Evolutionary conservation across 2,888 invertebrate species (phyloP), one percentile per base, ranked within the genome.

Genomic region (Netelia fuscicornis): DNA sequence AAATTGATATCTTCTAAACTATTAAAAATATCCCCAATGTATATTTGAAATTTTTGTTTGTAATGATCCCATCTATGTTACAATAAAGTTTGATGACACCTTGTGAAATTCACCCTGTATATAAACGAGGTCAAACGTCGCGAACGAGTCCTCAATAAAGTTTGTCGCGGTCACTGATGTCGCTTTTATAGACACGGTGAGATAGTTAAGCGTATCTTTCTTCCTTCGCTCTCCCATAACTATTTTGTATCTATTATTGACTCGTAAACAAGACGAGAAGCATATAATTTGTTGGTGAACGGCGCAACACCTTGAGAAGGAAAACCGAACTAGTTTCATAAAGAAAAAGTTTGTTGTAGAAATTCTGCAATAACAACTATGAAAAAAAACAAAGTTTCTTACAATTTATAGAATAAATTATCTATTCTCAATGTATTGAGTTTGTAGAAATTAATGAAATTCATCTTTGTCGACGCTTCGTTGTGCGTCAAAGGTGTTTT

Each of bases 131-230:
- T 71, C 71, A 44, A 44, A 48, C 64, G 44, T 42, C 67, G 68
- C 48, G 60, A 62, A 75, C 56, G 56, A 67, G 56, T 74, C 83
- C 83, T 79, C 83, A 70, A 83, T 83, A 62, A 56, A 75, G 75
- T 65, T 75, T n/a, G 70, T 79, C 54, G 75, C 83, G 64, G 68
- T 20, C 56, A 70, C 74, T 20, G 20, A n/a, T 48, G 48, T 58
- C 56, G 58, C 52, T 71, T 54, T 23, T 52, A 71, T 64, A 79
- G 37, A 13, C 64, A 8, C n/a, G 13, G 37, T 9, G 17, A 54
- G 20, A 74, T 20, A 78, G 23, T 30, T 48, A 25, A 48, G 42
- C 17, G 17, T 52, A 56, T 71, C 58, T 54, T 52, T 17, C 58
- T 56, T 8, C 20, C 20, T 0, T 17, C 56, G 8, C 56, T 56